Conservation (phyloP, 2,113 vertebrate species). For the Macquaria ambigua region DNA sequence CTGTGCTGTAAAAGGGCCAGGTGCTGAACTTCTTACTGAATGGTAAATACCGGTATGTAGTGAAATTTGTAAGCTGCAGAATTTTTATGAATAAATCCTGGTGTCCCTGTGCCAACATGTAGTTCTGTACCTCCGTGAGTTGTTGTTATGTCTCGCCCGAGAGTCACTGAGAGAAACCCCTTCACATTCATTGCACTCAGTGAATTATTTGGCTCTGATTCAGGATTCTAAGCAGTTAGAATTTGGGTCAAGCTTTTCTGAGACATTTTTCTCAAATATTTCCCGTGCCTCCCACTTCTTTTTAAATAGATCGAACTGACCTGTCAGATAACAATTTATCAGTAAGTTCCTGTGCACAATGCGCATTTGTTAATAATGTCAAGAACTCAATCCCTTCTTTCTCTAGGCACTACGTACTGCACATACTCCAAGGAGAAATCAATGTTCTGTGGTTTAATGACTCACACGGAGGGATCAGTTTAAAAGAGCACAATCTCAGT, state of each 20-base stretch:
- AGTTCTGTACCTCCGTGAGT: conserved; percentile 34
- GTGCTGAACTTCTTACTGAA: conserved; percentile 30
- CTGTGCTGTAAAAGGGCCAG: background rate
- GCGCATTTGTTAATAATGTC: conserved; percentile 54
- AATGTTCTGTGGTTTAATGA: conserved; percentile 38
- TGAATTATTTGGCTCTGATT: conserved; percentile 53
- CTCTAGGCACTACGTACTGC: conserved; percentile 39
- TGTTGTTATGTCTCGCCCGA: conserved; percentile 27
- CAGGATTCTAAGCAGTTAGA: conserved; percentile 25
- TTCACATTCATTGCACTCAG: conserved; percentile 29
- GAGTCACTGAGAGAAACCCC: conserved; percentile 27
- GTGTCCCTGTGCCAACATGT: conserved; percentile 6
- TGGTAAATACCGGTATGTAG: conserved; percentile 14
- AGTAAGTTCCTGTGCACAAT: conserved; percentile 40
- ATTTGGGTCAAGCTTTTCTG: conserved; percentile 44
- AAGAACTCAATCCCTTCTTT: conserved; percentile 42
- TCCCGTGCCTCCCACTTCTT: background rate
- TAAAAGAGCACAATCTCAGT: conserved; percentile 21
- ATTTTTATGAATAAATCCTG: conserved; percentile 21
- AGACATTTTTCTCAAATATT: conserved; percentile 29
- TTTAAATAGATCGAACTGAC: conserved; percentile 30
- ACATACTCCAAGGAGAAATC: conserved; percentile 41
- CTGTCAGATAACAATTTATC: conserved; percentile 38
- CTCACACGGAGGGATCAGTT: conserved; percentile 34
- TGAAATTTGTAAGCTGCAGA: conserved; percentile 9